phyloP scores from a whole-genome alignment of 1,140 invertebrate genomes.

The Temnothorax longispinosus region DNA sequence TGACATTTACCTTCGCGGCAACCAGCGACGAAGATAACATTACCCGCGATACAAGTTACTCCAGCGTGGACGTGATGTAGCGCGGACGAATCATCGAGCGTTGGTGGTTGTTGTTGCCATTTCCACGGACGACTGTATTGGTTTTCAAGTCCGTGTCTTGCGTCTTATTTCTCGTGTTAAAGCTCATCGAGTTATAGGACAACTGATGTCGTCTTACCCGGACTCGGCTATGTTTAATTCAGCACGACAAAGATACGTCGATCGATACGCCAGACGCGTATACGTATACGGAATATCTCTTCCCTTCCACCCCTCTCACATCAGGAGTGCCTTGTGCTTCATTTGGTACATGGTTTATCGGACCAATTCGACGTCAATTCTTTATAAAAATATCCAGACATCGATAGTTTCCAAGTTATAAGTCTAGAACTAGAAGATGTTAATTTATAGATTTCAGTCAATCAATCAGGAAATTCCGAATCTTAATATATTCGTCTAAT shows the following conservation, averaged over 20 bases:
- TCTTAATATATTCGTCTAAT: not conserved
- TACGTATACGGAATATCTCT: not conserved
- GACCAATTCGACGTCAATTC: not conserved
- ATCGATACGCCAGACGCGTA: constrained; percentile 35
- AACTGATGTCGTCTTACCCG: constrained; percentile 4
- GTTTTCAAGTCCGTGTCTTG: constrained; percentile 34
- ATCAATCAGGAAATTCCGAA: not conserved
- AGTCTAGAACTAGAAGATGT: not conserved
- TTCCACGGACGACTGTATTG: constrained; percentile 29
- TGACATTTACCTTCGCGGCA: constrained; percentile 38
- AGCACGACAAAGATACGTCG: constrained; percentile 51
- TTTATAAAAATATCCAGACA: constrained; percentile 5
- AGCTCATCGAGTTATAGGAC: constrained; percentile 57
- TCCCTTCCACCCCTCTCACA: not conserved
- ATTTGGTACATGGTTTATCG: not conserved
- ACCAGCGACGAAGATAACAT: constrained; percentile 9
- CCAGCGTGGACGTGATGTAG: not conserved
- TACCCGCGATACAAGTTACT: constrained; percentile 30
- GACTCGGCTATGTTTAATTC: constrained; percentile 53
- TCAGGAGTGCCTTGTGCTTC: not conserved
- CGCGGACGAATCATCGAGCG: not conserved
- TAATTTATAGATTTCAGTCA: not conserved
- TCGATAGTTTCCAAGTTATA: not conserved
- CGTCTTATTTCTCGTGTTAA: constrained; percentile 45
- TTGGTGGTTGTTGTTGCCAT: constrained; percentile 3